Evolutionary conservation across 2,113 vertebrate genomes (phyloP), one percentile per base, ranked within the genome.

Genomic region (Bos indicus): DNA sequence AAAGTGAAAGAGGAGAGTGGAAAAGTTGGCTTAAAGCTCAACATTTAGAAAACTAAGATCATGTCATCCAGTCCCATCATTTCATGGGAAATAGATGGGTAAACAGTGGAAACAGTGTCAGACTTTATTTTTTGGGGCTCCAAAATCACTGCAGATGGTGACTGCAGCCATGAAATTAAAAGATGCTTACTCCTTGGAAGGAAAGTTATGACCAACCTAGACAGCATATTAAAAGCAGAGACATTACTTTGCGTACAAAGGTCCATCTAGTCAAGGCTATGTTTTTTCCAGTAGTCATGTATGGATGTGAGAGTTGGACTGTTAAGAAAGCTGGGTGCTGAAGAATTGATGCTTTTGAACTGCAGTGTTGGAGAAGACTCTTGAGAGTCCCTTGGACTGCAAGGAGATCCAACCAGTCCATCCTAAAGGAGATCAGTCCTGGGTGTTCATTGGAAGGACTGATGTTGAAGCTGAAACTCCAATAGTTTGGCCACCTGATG

Each of bases 91-190:
- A 67, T 67, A 67, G 62, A 67, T 67, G 16, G 62, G 4, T 7
- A 67, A 67, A 67, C 33, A 33, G 14, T 64, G 30, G 30, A 33
- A 62, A 62, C 60, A 64, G 62, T 64, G 30, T 2, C 62, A 9
- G 62, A 9, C 33, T 67, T n/a, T 67, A 67, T n/a, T 67, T 67
- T n/a, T 0, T 0, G 1, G 16, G 33, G 16, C 62, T n/a, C 16
- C 62, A 67, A 67, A 67, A 67, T 67, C 33, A n/a, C 16, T 67
- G 33, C 7, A 67, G 16, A 67, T n/a, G 62, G 62, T 67, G 16
- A n/a, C 8, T 67, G 33, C 16, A 67, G 62, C 16, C 62, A 67
- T 67, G 33, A n/a, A 67, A 67, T 67, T 67, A n/a, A 67, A 67
- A n/a, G 3, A 67, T 0, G 0, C 16, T 67, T 67, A n/a, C 33